Evolutionary conservation across 2,888 invertebrate genomes (phyloP).

Genomic region (Magallana nippona): DNA sequence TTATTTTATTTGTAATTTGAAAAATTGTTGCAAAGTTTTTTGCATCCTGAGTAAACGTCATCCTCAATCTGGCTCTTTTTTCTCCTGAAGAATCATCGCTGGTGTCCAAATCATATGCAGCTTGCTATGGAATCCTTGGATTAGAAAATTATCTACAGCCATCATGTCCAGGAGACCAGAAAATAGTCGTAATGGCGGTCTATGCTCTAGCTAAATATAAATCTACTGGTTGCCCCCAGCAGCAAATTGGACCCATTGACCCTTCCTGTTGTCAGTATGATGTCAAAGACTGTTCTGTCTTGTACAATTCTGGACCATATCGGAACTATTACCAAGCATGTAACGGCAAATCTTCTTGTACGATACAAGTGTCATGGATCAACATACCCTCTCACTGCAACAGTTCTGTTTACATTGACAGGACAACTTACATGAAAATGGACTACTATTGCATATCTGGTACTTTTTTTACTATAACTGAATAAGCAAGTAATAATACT

Average conservation of each 20-base stretch:
- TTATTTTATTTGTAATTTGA: no score
- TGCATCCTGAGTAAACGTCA: not conserved
- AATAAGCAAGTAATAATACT: no score
- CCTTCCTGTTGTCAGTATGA: conserved; percentile 44
- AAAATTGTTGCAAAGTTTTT: not conserved
- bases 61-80: no score
- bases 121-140: conserved; percentile 46
- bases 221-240: conserved; percentile 26
- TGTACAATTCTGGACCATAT: conserved; percentile 37
- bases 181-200: conserved; percentile 34
- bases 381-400: conserved; percentile 30
- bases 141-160: conserved; percentile 40
- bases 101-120: conserved; percentile 34
- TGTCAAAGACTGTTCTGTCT: conserved; percentile 37
- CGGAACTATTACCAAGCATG: conserved; percentile 39
- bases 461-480: not conserved
- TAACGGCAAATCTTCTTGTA: conserved; percentile 25
- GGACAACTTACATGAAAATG: conserved; percentile 48
- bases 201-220: conserved; percentile 34
- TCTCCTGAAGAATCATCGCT: not conserved
- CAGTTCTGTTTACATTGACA: not conserved
- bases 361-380: conserved; percentile 41
- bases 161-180: conserved; percentile 26
- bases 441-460: conserved; percentile 47
- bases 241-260: not conserved